Evolutionary conservation across 1,140 invertebrate species (phyloP).

Genomic region (Drosophila fuyamai): DNA sequence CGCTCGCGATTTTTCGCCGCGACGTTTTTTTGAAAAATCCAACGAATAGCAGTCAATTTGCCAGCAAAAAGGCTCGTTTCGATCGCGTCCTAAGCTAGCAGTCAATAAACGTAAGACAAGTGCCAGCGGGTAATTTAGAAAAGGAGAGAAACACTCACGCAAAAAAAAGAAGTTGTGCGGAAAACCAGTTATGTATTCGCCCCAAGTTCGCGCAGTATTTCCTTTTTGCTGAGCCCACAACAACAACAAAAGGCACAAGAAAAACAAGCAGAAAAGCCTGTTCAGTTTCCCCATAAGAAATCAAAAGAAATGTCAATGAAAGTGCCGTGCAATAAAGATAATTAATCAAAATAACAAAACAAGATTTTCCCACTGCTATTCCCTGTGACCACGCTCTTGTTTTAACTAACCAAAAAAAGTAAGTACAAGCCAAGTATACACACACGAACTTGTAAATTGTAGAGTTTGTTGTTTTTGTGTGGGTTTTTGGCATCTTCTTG

Average conservation of each 20-base stretch:
- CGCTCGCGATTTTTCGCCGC: constrained; percentile 1
- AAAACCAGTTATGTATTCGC: constrained; percentile 68
- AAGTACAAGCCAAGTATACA: constrained; percentile 67
- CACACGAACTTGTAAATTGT: constrained; percentile 43
- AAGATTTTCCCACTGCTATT: constrained; percentile 44
- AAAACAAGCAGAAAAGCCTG: constrained; percentile 29
- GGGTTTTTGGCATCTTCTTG: constrained; percentile 62
- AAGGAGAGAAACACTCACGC: not conserved
- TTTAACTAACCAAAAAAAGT: constrained; percentile 50
- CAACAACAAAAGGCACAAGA: constrained; percentile 20
- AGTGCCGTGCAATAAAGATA: constrained; percentile 60
- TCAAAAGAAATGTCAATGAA: constrained; percentile 62
- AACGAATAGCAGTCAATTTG: not conserved
- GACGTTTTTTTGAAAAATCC: not conserved
- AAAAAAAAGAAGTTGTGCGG: constrained; percentile 23
- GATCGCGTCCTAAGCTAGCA: not conserved
- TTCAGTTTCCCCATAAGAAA: constrained; percentile 27
- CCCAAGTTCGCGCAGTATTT: constrained; percentile 53
- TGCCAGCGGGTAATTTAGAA: not conserved
- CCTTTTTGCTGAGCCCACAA: constrained; percentile 52
- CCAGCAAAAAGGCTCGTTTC: not conserved
- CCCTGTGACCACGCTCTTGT: constrained; percentile 48
- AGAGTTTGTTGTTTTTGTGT: constrained; percentile 41
- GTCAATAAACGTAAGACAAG: not conserved
- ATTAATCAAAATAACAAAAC: constrained; percentile 51